Base-by-base conservation (phyloP, 2,888 invertebrate genomes). In the Altica lythri region DNA sequence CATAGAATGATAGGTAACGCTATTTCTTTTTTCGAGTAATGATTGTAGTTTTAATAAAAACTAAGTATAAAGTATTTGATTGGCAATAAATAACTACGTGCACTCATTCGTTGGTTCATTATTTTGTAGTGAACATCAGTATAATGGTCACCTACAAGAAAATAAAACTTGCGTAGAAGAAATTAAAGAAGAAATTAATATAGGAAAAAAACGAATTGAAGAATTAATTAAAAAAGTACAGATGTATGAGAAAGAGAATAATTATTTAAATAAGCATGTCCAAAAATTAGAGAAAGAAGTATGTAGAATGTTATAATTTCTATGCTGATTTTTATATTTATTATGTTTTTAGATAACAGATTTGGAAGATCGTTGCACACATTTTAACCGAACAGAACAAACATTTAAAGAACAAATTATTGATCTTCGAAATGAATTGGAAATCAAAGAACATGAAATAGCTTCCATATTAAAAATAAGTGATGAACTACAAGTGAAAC, bases 121-220 rank as follows among this genome's bases (percentile, higher is more conserved):
- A 22, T 22, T 46, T 59, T 60, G 34, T 50, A 71, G 69, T 19
- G 68, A 67, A 46, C 68, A 68, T 32, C 66, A 68, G 54, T 17
- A 62, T 4, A 66, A 61, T 29, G 67, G 66, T 50, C 61, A 64
- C 35, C 54, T 67, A 3, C 61, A 66, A 32, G 63, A 60, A 43
- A 57, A 67, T 12, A 61, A 56, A 46, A 59, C 44, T 13, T 60
- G 65, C 19, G 52, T 44, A 30, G 69, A 69, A n/a, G 69, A 69
- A 34, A 46, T 68, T 16, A 48, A 61, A 25, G 70, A 71, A 42
- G 63, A 66, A 17, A 49, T 63, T 1, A 37, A 43, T 35, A 47
- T 19, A 17, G 57, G 59, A n/a, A 65, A 65, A 19, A 65, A 65
- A 37, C 60, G 64, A 50, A 57, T 66, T 8, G 59, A 63, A 32